Evolutionary conservation across 1,140 invertebrate genomes (phyloP), one percentile per base, ranked within the genome.

Genomic region (Camponotus pennsylvanicus): DNA sequence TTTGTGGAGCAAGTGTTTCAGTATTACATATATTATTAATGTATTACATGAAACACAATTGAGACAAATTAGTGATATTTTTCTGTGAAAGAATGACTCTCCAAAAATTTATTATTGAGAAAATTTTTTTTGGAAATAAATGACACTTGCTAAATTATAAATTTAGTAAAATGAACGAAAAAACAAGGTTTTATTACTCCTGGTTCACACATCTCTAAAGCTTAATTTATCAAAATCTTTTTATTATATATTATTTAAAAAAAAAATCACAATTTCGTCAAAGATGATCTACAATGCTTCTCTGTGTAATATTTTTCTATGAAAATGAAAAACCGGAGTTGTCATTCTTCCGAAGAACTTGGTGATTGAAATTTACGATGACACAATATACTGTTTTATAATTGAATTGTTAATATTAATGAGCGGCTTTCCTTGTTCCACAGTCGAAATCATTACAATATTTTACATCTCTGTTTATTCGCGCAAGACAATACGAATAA

Each of bases 341-440:
- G 21, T 78, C 6, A 52, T 78, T 34, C 18, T 45, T 78, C 1
- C 11, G 18, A 66, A 7, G 32, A 66, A 49, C 5, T 78, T 42
- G 8, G 15, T 18, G 61, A 66, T 66, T 15, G 21, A 45, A 18
- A 64, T 64, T 45, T 64, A n/a, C 27, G 21, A 45, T 49, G 42
- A 49, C 18, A 40, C 27, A 40, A 77, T 27, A 5, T 32, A 18
- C 5, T 18, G 32, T 66, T 55, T 55, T 64, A 37, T 79, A 40
- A 55, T 32, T 52, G 32, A 8, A 57, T 32, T 49, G 49, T 78
- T 45, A 69, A 80, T 40, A 69, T 80, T 70, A 40, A 79, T 37
- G 40, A 67, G n/a, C 32, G 9, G 13, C 32, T n/a, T 18, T 52
- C 4, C 18, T 69, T 40, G 45, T 32, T 79, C n/a, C 45, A 70